Base-by-base conservation (phyloP, 2,888 invertebrate species). In the Pammene fasciana region DNA sequence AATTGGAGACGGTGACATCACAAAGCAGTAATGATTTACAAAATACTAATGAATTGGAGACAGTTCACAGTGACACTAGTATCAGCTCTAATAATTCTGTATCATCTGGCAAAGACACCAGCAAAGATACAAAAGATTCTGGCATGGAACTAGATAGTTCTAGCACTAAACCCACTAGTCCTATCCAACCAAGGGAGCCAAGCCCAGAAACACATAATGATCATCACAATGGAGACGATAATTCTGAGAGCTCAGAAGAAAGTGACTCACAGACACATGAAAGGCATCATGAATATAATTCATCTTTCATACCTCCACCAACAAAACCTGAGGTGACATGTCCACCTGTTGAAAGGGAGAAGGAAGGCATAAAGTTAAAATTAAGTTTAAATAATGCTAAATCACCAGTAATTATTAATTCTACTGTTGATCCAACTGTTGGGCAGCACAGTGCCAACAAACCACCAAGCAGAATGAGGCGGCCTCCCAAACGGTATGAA, bases 331-430 rank as follows among this genome's bases (percentile, higher is more conserved):
- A 83, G 68, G 82, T 83, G 74, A 71, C 80, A 70, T 74, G 72
- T 74, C 73, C 76, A 71, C 80, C 84, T 43, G 45, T 80, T 38
- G 84, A 84, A 70, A 85, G 80, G 76, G 90, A 89, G 76, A 89
- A 88, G 75, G 90, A 91, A 72, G 92, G 92, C 61, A 92, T 92
- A 38, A 92, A 92, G 79, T 80, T 92, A 74, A 92, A 92, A 80
- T 79, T 92, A 65, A 92, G 92, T 74, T 81, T 92, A 71, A 92
- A 92, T 76, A 92, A 89, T 84, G 90, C 91, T 59, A 92, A 89
- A 72, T 90, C 92, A 66, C 92, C 92, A 72, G 90, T 92, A 67
- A 92, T 92, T 62, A 92, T 92, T 68, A 92, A 92, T 77, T 92
- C 92, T 2, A 92, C 92, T 68, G 92, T 92, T n/a, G 92, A 92